These are phyloP conservation scores for Linnaemya tessellans DNA, from an alignment of 2,888 invertebrate genomes.

Conservation along the genomic window DNA sequence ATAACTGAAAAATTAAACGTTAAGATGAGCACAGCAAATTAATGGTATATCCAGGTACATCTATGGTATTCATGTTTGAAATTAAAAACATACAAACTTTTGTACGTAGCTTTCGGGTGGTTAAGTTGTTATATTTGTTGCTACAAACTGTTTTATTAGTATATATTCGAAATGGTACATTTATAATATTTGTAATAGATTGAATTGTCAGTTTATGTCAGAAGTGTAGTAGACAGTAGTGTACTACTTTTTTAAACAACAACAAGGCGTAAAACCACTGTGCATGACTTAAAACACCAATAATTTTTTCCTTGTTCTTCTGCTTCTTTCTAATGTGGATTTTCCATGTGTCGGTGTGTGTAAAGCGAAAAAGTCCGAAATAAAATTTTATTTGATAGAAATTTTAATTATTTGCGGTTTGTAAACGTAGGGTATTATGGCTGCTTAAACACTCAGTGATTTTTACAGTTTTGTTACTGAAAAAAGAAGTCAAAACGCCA, in stretches of 20 bases:
- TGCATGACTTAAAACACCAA: slow-evolving; percentile 59
- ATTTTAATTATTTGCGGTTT: slow-evolving; percentile 46
- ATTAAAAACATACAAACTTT: background rate
- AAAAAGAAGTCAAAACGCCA: slow-evolving; percentile 59
- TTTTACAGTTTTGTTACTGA: slow-evolving; percentile 14
- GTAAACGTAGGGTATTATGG: slow-evolving; percentile 59
- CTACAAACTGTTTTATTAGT: slow-evolving; percentile 34
- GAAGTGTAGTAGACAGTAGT: slow-evolving; percentile 65
- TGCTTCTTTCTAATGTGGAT: slow-evolving; percentile 51
- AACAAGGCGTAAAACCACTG: slow-evolving; percentile 63
- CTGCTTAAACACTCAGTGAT: slow-evolving; percentile 48
- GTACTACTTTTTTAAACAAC: slow-evolving; percentile 62
- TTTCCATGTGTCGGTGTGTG: slow-evolving; percentile 58
- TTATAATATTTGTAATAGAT: slow-evolving; percentile 69
- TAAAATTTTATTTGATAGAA: slow-evolving; percentile 37
- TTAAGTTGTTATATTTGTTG: slow-evolving; percentile 1
- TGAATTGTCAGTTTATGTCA: slow-evolving; percentile 60
- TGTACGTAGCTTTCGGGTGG: background rate
- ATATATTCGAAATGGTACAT: slow-evolving; percentile 60
- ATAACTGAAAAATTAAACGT: background rate
- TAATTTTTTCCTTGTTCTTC: slow-evolving; percentile 43
- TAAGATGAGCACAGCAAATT: background rate
- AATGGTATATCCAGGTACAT: background rate
- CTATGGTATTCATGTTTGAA: background rate
- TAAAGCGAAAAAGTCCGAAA: slow-evolving; percentile 25